phyloP scores from a whole-genome alignment of 2,888 invertebrate genomes.

The Endomychus coccineus region DNA sequence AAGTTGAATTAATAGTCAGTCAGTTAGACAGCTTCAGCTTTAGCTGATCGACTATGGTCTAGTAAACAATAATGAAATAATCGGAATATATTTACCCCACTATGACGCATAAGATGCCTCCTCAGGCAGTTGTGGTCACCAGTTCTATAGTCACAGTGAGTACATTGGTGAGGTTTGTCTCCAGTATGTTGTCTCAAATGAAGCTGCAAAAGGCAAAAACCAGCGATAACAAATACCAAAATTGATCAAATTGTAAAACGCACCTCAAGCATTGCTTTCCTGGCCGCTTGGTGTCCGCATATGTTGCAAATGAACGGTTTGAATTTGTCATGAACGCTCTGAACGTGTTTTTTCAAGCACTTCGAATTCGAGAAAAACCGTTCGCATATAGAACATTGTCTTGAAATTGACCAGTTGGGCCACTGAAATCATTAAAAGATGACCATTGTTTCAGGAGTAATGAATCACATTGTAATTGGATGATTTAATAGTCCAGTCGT shows the following conservation, averaged over 20 bases:
- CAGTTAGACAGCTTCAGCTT: too few relatives aligned
- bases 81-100: constrained; percentile 39
- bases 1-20: too few relatives aligned
- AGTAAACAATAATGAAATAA: background rate
- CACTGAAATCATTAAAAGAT: constrained; percentile 22
- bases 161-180: constrained; percentile 68
- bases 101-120: constrained; percentile 57
- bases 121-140: constrained; percentile 70
- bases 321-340: constrained; percentile 65
- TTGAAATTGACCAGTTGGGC: constrained; percentile 50
- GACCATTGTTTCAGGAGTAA: too few relatives aligned
- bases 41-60: too few relatives aligned
- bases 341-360: constrained; percentile 60
- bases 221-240: constrained; percentile 3
- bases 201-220: constrained; percentile 43
- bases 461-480: too few relatives aligned
- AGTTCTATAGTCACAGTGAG: constrained; percentile 60
- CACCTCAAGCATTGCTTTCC: constrained; percentile 61
- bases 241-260: constrained; percentile 17
- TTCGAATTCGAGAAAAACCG: constrained; percentile 62
- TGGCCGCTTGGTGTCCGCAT: constrained; percentile 63
- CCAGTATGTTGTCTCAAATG: constrained; percentile 71
- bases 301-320: constrained; percentile 68
- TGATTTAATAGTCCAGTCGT: too few relatives aligned
- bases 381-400: constrained; percentile 61